phyloP scores from a whole-genome alignment of 2,888 invertebrate species.

The Drosophila fungiperda region DNA sequence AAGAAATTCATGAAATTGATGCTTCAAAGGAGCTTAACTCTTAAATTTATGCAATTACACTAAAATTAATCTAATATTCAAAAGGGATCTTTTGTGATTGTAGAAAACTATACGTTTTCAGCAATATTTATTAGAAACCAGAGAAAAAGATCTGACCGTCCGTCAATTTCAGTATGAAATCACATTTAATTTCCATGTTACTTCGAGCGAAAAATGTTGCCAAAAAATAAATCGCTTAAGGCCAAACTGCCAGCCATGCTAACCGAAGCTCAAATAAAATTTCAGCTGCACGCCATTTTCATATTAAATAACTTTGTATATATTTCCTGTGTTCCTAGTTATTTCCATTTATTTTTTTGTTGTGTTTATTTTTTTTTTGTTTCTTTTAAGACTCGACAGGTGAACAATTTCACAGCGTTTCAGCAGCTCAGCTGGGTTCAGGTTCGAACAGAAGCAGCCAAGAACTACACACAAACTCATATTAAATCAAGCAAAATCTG shows the following conservation, averaged over 20 bases:
- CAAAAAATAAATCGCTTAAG: slow-evolving; percentile 64
- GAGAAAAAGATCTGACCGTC: slow-evolving; percentile 24
- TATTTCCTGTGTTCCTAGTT: slow-evolving; percentile 60
- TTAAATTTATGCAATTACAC: not conserved
- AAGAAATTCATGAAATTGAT: not conserved
- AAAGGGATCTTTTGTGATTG: not conserved
- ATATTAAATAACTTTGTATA: slow-evolving; percentile 80
- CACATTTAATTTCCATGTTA: slow-evolving; percentile 61
- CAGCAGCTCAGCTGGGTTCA: slow-evolving; percentile 18
- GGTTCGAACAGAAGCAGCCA: slow-evolving; percentile 25
- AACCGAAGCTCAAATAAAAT: slow-evolving; percentile 72
- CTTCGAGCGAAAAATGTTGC: slow-evolving; percentile 32
- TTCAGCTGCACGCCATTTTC: slow-evolving; percentile 75
- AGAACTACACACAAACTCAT: slow-evolving; percentile 25
- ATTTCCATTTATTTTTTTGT: slow-evolving; percentile 21
- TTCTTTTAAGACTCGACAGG: slow-evolving; percentile 63
- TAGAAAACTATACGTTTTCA: not conserved
- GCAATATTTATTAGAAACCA: not conserved
- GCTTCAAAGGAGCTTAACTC: not conserved
- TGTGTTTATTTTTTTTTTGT: slow-evolving; percentile 46
- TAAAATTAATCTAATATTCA: not conserved
- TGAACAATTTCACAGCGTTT: slow-evolving; percentile 67
- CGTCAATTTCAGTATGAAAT: slow-evolving; percentile 60
- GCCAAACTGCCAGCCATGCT: slow-evolving; percentile 50
- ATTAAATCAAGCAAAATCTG: slow-evolving; percentile 22